These are phyloP conservation scores for Strigamia crassipes DNA, from an alignment of 2,888 invertebrate genomes.

Conservation along the genomic window DNA sequence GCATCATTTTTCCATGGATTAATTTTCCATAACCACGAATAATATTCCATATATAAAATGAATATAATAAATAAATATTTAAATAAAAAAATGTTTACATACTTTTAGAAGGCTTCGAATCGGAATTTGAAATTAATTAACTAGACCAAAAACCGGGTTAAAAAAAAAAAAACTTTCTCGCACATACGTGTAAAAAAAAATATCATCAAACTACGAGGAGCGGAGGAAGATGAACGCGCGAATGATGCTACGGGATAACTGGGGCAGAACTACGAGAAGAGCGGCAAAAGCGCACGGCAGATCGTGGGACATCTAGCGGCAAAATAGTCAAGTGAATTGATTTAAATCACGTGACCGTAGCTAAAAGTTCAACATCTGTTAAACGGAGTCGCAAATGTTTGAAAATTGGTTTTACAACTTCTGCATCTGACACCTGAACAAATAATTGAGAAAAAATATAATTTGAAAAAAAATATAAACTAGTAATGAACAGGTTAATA, in stretches of 20 bases:
- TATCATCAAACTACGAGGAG: background rate
- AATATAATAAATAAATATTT: background rate
- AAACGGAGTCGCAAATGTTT: background rate
- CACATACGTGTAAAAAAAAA: background rate
- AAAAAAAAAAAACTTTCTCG: background rate
- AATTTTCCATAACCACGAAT: background rate
- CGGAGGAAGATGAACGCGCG: slow-evolving; percentile 3
- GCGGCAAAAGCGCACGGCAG: background rate
- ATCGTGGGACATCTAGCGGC: background rate
- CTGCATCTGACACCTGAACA: background rate
- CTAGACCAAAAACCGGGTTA: background rate
- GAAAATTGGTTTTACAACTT: background rate
- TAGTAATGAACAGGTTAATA: background rate
- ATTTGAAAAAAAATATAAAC: background rate
- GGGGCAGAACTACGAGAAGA: background rate
- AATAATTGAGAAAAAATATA: background rate
- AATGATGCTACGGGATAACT: slow-evolving; percentile 17
- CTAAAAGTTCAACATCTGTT: background rate
- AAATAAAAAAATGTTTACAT: too few relatives aligned
- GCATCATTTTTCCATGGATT: background rate
- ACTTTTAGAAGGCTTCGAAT: too few relatives aligned
- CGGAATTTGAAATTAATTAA: background rate
- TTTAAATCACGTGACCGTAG: background rate
- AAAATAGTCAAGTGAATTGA: background rate
- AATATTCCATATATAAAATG: background rate